phyloP scores from a whole-genome alignment of 2,888 invertebrate genomes.

The Conomelus anceps region DNA sequence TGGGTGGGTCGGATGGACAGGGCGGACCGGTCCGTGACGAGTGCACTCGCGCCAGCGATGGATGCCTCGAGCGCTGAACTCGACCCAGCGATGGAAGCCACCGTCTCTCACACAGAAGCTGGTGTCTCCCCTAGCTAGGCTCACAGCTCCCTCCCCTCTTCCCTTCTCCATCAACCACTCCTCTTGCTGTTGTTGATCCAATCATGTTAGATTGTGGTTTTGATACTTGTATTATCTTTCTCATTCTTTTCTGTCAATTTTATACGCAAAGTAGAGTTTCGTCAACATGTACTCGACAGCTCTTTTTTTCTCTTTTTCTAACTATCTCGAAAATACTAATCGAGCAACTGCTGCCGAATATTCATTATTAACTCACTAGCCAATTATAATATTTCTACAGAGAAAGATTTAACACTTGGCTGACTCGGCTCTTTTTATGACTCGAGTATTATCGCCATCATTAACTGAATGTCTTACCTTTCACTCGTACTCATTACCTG shows the following conservation, averaged over 20 bases:
- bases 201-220: constrained; percentile 14
- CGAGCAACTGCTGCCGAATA: not conserved
- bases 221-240: constrained; percentile 13
- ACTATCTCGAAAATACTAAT: not conserved
- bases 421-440: not conserved
- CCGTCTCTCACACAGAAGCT: not conserved
- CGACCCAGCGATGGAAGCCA: not conserved
- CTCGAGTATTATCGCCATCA: not conserved
- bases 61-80: not conserved
- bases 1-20: constrained; percentile 9
- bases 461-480: not conserved
- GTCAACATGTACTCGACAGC: not conserved
- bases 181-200: not conserved
- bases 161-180: not conserved
- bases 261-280: not conserved
- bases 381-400: not conserved
- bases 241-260: constrained; percentile 4
- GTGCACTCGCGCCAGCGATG: constrained; percentile 7
- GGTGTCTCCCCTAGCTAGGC: not conserved
- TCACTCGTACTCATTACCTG: not conserved
- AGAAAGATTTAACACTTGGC: not conserved
- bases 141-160: not conserved
- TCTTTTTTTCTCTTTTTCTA: not conserved
- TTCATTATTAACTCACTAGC: not conserved
- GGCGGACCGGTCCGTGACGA: constrained; percentile 4